These are phyloP conservation scores for Gila robusta DNA, from an alignment of 2,797 vertebrate genomes.

Conservation along the genomic window DNA sequence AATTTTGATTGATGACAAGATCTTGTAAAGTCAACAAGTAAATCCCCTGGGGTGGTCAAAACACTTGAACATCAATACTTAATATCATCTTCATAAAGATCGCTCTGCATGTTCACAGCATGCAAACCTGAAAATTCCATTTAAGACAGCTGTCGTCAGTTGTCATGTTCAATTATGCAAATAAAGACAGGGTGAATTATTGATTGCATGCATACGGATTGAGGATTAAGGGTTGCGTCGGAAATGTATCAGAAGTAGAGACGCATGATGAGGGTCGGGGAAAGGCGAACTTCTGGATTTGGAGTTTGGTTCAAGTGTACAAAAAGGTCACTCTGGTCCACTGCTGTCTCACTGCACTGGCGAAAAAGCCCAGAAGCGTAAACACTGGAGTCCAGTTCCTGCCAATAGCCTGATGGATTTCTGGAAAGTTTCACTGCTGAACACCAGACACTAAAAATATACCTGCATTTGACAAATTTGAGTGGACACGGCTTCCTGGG, in stretches of 20 bases:
- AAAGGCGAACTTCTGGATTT: neutral
- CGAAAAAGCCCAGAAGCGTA: conserved; percentile 54
- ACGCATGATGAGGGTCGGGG: neutral
- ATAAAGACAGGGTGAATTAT: conserved; percentile 67
- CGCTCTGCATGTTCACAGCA: conserved; percentile 66
- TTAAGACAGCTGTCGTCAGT: conserved; percentile 68
- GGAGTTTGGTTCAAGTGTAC: conserved; percentile 35
- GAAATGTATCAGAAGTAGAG: neutral
- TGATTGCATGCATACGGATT: conserved; percentile 59
- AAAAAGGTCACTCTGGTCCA: conserved; percentile 20
- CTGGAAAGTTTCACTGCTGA: conserved; percentile 56
- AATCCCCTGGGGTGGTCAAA: conserved; percentile 14
- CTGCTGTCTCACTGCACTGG: conserved; percentile 19
- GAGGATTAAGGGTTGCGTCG: conserved; percentile 52
- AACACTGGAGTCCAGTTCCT: conserved; percentile 51
- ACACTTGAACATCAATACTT: conserved; percentile 64
- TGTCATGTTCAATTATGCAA: conserved; percentile 66
- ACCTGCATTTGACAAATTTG: conserved; percentile 42
- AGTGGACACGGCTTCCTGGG: conserved; percentile 23
- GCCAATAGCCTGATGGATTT: conserved; percentile 51
- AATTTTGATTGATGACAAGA: conserved; percentile 43
- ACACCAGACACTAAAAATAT: conserved; percentile 55
- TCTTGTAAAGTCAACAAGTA: conserved; percentile 30
- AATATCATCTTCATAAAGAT: conserved; percentile 56
- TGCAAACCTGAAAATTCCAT: conserved; percentile 62